These are phyloP conservation scores for Xenentodon cancila DNA, from an alignment of 2,797 vertebrate genomes.

Conservation along the genomic window DNA sequence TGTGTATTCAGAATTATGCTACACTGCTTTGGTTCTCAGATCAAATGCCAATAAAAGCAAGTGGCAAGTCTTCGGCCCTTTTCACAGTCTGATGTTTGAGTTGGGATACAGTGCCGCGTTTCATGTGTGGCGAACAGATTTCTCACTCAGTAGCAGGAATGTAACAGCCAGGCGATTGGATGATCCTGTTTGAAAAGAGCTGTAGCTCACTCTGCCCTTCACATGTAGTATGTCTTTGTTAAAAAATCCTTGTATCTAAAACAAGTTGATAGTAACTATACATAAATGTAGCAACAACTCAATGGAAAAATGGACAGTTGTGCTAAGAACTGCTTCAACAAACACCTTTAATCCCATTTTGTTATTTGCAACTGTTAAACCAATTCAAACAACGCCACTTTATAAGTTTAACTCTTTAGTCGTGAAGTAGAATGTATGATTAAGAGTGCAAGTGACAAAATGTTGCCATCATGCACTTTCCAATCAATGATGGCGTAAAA, in stretches of 20 bases:
- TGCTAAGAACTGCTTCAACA: not conserved
- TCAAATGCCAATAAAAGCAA: slow-evolving; percentile 81
- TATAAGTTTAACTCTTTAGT: too few species aligned
- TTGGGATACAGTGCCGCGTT: slow-evolving; percentile 74
- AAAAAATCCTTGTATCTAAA: not conserved
- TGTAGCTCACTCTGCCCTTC: slow-evolving; percentile 1
- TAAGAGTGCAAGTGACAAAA: too few species aligned
- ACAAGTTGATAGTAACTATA: too few species aligned
- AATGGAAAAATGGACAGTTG: not conserved
- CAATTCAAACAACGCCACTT: too few species aligned
- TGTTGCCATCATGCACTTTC: too few species aligned
- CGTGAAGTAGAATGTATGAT: too few species aligned
- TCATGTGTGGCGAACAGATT: slow-evolving; percentile 66
- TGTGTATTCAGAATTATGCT: slow-evolving; percentile 66
- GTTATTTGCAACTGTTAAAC: not conserved
- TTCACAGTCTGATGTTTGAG: slow-evolving; percentile 69
- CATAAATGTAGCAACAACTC: too few species aligned
- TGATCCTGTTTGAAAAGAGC: slow-evolving; percentile 27
- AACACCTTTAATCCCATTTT: not conserved
- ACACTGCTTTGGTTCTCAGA: slow-evolving; percentile 70
- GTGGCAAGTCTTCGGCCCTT: slow-evolving; percentile 71
- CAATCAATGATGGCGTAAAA: not conserved
- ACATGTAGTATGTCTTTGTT: slow-evolving; percentile 2
- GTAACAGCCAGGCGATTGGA: slow-evolving; percentile 48
- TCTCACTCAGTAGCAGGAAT: slow-evolving; percentile 57